Conservation (phyloP, 2,888 invertebrate genomes). For the Phorcus lineatus region DNA sequence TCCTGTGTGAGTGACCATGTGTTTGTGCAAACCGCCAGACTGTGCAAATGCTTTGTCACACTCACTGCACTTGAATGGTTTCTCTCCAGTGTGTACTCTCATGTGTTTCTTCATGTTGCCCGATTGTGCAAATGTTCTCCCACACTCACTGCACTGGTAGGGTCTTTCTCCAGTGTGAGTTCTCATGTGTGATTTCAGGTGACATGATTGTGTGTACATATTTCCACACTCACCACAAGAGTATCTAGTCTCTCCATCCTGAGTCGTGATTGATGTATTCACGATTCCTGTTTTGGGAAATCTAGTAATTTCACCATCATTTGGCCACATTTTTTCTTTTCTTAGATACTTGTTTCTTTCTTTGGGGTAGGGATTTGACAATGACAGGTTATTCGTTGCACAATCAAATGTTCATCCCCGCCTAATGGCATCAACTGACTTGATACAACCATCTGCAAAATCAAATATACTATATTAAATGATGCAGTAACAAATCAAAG, state of each 20-base stretch:
- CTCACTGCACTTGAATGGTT: background rate
- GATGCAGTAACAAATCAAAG: no score
- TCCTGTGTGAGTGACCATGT: background rate
- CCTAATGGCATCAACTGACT: no score
- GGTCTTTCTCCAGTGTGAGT: background rate
- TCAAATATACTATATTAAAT: no score
- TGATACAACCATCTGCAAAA: no score
- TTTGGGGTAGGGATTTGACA: no score
- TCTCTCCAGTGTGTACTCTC: background rate
- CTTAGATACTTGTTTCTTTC: no score
- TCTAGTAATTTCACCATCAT: no score
- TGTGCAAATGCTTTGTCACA: background rate
- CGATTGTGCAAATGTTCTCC: background rate
- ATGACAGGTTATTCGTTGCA: no score
- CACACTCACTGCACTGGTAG: background rate
- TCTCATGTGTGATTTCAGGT: background rate
- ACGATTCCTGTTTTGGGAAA: no score
- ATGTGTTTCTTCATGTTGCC: background rate
- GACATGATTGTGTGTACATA: background rate
- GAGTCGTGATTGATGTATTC: background rate
- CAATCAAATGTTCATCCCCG: no score
- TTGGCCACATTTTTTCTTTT: no score
- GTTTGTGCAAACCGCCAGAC: background rate
- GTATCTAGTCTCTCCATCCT: background rate
- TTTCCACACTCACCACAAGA: background rate